Conservation (phyloP, 2,888 invertebrate genomes). For the Pseudoips prasinana region DNA sequence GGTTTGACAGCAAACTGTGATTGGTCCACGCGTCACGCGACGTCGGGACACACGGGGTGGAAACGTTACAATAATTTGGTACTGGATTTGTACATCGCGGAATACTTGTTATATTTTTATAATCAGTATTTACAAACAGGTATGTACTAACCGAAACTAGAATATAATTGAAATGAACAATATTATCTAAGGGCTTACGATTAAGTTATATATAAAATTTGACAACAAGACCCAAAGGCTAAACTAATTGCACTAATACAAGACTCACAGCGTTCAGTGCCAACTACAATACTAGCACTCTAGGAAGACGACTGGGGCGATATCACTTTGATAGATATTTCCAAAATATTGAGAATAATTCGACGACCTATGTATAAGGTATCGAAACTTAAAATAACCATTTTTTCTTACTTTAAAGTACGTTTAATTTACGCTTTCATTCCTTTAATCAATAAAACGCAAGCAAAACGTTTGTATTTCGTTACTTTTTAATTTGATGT, state of each 20-base stretch:
- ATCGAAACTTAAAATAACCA: too few species aligned
- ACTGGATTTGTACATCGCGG: constrained; percentile 6
- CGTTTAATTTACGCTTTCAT: too few species aligned
- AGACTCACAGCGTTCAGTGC: constrained; percentile 47
- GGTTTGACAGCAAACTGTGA: constrained; percentile 1
- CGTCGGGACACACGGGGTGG: constrained; percentile 10
- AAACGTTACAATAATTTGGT: constrained; percentile 10
- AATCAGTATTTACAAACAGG: constrained; percentile 25
- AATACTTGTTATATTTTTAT: constrained; percentile 8
- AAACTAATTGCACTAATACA: constrained; percentile 65
- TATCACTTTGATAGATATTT: too few species aligned
- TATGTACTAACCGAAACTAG: constrained; percentile 33
- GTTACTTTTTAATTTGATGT: too few species aligned
- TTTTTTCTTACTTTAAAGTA: too few species aligned
- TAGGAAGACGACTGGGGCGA: constrained; percentile 33
- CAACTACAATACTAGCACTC: constrained; percentile 39
- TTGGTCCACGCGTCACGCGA: constrained; percentile 1
- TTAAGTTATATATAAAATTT: constrained; percentile 37
- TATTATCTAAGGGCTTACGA: constrained; percentile 18
- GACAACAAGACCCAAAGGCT: constrained; percentile 53
- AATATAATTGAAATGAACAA: constrained; percentile 24
- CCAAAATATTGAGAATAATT: too few species aligned
- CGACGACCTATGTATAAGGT: too few species aligned
- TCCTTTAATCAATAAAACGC: too few species aligned
- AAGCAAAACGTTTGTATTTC: too few species aligned